Base-by-base conservation (phyloP, 2,113 vertebrate genomes). In the Marmota flaviventris region DNA sequence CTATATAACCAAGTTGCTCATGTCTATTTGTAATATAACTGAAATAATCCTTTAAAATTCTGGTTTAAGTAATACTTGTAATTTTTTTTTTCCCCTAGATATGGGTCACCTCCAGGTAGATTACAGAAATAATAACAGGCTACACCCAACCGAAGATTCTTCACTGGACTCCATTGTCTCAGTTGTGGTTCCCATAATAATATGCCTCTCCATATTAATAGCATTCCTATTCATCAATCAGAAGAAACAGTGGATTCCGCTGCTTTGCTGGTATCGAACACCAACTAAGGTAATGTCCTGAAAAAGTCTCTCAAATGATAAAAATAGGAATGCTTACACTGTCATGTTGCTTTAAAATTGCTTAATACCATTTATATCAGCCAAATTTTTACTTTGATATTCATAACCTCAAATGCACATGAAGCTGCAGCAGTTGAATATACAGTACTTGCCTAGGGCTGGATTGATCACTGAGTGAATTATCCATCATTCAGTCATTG, bases 201-300 rank as follows among this genome's bases (percentile, higher is more conserved):
- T 99, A 90, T 99, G 99, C 3, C 98, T 99, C 11, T 97, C 99
- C 39, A 97, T 99, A 53, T 98, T 99, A 79, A 96, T 99, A 17
- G 84, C 98, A n/a, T 97, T 99, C 97, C 98, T 99, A 56, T 97
- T 99, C 45, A 84, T 99, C 97, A 99, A 99, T 97, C 99, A 99
- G 98, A 99, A 99, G 76, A 99, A 99, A 97, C 99, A 99, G 95
- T 99, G 99, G 99, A 98, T 99, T 86, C 99, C 99, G 24, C 99
- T 99, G 96, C 99, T 98, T 77, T 99, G 99, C 98, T 98, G 98
- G 98, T 99, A 99, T 97, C 99, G 98, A 96, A 96, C 99, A 95
- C 99, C 99, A 85, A 99, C 99, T 94, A 99, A 99, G 99, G 99
- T 99, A 98, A 20, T 0, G 0, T 67, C 4, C 86, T 91, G 58